A percentile compares a stretch with the other conserved stretches of the same genome.
phyloP scores from a whole-genome alignment of 2,888 invertebrate species.

The Dryococelus australis region DNA sequence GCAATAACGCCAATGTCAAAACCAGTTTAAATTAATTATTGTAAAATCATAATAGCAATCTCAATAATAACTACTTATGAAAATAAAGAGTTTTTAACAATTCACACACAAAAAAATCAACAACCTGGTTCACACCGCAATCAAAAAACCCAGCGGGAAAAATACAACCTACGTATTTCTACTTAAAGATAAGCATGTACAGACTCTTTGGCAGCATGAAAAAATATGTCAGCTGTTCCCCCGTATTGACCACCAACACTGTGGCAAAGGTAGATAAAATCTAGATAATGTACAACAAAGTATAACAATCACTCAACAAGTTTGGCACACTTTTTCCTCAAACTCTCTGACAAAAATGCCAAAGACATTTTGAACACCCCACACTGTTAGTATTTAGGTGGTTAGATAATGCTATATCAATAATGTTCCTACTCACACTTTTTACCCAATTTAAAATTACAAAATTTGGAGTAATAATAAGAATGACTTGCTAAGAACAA shows the following conservation, averaged over 20 bases:
- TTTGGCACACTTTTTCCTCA: conserved; percentile 42
- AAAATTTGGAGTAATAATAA: conserved; percentile 9
- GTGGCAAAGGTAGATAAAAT: conserved; percentile 34
- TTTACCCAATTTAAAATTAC: not conserved
- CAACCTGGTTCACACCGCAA: not conserved
- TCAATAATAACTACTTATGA: not conserved
- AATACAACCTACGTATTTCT: not conserved
- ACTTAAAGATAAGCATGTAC: not conserved
- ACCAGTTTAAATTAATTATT: not conserved
- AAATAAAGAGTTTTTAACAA: not conserved
- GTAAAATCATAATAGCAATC: not conserved
- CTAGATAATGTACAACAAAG: conserved; percentile 37
- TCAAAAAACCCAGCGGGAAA: not conserved
- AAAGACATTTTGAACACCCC: conserved; percentile 1
- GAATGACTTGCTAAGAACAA: conserved; percentile 7
- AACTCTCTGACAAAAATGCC: conserved; percentile 18
- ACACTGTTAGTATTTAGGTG: conserved; percentile 7
- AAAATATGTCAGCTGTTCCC: conserved; percentile 30
- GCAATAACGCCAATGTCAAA: not conserved
- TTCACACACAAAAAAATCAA: not conserved
- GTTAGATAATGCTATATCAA: not conserved
- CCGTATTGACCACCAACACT: not conserved
- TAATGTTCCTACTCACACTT: not conserved
- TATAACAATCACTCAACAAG: conserved; percentile 44
- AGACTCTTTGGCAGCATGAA: conserved; percentile 39